Conservation (phyloP, 2,113 vertebrate species). For the Microtus richardsoni region DNA sequence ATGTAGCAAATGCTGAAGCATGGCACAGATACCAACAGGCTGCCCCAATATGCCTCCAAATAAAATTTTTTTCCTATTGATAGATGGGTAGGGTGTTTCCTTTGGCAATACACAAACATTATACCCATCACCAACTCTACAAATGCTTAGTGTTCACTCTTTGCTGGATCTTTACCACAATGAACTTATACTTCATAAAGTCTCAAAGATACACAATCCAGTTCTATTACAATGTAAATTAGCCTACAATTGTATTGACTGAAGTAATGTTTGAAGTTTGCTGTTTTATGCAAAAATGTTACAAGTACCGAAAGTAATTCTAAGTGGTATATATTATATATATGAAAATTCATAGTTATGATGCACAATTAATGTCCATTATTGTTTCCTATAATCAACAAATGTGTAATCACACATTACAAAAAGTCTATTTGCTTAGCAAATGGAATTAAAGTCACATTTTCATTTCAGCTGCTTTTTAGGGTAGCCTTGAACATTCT, state of each 20-base stretch:
- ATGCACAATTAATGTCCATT: background rate
- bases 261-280: background rate
- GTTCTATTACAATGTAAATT: background rate
- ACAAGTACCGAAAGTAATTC: background rate
- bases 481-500: background rate
- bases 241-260: background rate
- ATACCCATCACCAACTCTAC: background rate
- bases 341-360: background rate
- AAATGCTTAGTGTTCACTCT: background rate
- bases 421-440: background rate
- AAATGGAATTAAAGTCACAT: background rate
- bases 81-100: background rate
- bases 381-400: background rate
- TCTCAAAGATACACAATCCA: background rate
- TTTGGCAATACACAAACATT: accelerated
- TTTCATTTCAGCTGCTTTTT: background rate
- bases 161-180: background rate
- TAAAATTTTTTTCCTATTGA: too few relatives aligned
- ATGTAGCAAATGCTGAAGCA: background rate
- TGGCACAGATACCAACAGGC: accelerated
- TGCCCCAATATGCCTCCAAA: background rate
- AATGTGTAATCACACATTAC: background rate
- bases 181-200: accelerated
- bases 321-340: background rate
- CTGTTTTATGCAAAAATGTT: background rate